These are phyloP conservation scores for Drosophila prolongata DNA, from an alignment of 2,888 invertebrate species.

Conservation along the genomic window DNA sequence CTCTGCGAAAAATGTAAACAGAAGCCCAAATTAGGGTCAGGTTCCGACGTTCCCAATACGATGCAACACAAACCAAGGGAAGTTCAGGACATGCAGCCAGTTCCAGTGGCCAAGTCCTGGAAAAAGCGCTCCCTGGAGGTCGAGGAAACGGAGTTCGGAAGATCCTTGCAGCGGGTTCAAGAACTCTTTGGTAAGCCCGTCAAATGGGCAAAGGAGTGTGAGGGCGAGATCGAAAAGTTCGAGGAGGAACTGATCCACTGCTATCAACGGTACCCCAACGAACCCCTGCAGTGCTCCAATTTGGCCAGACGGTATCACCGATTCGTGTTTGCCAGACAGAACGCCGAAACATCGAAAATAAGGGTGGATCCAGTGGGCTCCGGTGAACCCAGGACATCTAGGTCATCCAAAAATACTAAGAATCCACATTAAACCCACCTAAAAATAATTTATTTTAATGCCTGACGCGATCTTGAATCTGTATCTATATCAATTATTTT, in stretches of 20 bases:
- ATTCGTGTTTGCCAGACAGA: slow-evolving; percentile 60
- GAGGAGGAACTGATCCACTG: slow-evolving; percentile 54
- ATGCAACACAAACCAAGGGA: not conserved
- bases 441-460: not conserved
- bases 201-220: slow-evolving; percentile 53
- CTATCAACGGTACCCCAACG: slow-evolving; percentile 50
- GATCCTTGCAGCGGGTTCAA: slow-evolving; percentile 57
- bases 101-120: slow-evolving; percentile 29
- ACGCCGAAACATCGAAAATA: slow-evolving; percentile 5
- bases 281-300: slow-evolving; percentile 55
- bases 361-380: not conserved
- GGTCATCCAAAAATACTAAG: not conserved
- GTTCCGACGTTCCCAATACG: not conserved
- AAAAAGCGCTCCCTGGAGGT: slow-evolving; percentile 50
- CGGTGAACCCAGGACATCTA: not conserved
- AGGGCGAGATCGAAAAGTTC: slow-evolving; percentile 49
- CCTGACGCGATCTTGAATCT: not conserved
- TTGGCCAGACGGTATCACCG: slow-evolving; percentile 60
- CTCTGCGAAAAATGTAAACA: slow-evolving; percentile 24
- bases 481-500: not conserved
- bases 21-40: not conserved
- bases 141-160: slow-evolving; percentile 58
- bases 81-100: not conserved
- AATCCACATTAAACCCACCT: not conserved
- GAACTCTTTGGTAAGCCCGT: slow-evolving; percentile 50